Conservation (phyloP, 2,113 vertebrate species). For the Megaceryle maxima region DNA sequence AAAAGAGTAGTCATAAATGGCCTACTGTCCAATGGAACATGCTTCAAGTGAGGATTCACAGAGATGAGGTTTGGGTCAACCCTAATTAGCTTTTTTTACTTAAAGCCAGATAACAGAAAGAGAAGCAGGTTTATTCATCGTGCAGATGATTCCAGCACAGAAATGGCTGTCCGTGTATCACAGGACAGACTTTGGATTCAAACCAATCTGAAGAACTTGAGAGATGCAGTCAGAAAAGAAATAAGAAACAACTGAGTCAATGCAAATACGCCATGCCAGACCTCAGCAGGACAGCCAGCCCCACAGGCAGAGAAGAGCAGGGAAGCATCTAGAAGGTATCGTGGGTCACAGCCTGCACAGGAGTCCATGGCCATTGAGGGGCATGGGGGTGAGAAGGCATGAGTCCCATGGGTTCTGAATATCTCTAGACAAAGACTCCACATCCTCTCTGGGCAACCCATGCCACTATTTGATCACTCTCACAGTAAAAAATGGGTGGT, state of each 20-base stretch:
- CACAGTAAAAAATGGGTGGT: background rate
- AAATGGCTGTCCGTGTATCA: background rate
- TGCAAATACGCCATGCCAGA: background rate
- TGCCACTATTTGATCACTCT: background rate
- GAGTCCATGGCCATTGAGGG: background rate
- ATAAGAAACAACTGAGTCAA: background rate
- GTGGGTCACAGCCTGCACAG: background rate
- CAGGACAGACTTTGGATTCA: background rate
- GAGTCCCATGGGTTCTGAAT: background rate
- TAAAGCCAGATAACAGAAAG: background rate
- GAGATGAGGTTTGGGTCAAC: background rate
- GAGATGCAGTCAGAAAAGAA: background rate
- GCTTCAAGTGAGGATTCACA: background rate
- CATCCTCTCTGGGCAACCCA: rapidly evolving
- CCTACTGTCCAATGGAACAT: background rate
- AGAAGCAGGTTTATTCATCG: background rate
- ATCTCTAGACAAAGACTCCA: background rate
- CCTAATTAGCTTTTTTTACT: background rate
- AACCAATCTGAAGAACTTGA: background rate
- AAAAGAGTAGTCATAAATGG: background rate
- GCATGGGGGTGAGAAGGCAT: background rate
- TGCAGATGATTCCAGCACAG: background rate
- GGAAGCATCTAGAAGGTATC: background rate
- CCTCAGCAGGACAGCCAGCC: background rate
- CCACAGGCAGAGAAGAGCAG: background rate